Evolutionary conservation across 2,888 invertebrate species (phyloP).

Genomic region (Criorhina ranunculi): DNA sequence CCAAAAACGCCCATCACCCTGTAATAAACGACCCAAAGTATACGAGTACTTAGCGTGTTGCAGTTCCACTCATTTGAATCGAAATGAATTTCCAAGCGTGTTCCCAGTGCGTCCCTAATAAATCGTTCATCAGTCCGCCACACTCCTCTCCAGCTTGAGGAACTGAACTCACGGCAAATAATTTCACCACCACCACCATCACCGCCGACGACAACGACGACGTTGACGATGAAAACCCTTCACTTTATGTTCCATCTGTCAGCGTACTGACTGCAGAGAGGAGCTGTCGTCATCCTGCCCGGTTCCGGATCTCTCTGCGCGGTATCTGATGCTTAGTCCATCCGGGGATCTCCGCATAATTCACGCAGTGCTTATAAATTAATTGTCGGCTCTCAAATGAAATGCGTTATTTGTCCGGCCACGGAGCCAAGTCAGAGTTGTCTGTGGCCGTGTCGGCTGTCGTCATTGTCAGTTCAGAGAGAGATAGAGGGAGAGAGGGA

Average conservation of each 20-base stretch:
- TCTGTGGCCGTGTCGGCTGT: constrained; percentile 20
- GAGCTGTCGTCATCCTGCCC: constrained; percentile 58
- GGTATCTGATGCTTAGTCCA: constrained; percentile 53
- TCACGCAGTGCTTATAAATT: constrained; percentile 77
- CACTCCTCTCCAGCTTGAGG: constrained; percentile 7
- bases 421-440: constrained; percentile 24
- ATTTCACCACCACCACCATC: constrained; percentile 14
- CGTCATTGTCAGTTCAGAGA: constrained; percentile 27
- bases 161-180: constrained; percentile 40
- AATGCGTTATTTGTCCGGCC: constrained; percentile 72
- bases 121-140: constrained; percentile 67
- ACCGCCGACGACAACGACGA: too few relatives aligned
- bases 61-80: constrained; percentile 68
- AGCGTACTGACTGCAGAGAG: constrained; percentile 35
- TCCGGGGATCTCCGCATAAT: constrained; percentile 71
- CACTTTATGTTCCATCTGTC: constrained; percentile 63
- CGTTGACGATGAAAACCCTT: constrained; percentile 50
- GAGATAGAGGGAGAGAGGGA: not conserved
- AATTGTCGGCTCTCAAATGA: constrained; percentile 78
- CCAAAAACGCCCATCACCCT: constrained; percentile 16
- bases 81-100: constrained; percentile 58
- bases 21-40: constrained; percentile 51
- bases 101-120: constrained; percentile 45
- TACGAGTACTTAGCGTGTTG: constrained; percentile 54
- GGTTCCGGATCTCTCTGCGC: constrained; percentile 33